Base-by-base conservation (phyloP, 92 coral and sea anemone genomes). In the Blastomussa wellsi region DNA sequence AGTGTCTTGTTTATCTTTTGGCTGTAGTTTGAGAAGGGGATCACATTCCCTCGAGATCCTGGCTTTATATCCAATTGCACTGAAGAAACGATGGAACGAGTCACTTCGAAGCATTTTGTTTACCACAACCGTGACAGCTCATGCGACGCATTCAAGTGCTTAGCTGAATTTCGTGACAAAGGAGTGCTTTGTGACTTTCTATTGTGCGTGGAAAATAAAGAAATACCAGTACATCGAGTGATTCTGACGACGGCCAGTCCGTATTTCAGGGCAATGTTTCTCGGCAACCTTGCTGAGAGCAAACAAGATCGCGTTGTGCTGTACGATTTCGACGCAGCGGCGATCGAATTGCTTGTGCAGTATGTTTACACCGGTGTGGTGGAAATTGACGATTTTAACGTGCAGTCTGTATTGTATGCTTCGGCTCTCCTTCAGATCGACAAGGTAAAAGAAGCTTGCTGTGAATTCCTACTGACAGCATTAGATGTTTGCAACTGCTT, bases 171-270 rank as follows among this genome's bases (percentile, higher is more conserved):
- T 78, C 90, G 94, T 48, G 83, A 67, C 36, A 53, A 68, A 39
- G 90, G 91, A 5, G 93, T 90, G 59, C 85, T 95, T 64, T 95
- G 98, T 80, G 98, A 95, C 79, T 89, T 94, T 15, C 79, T 88
- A 11, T 68, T 95, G 14, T 92, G 90, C 84, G 94, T 94, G 33
- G 93, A 86, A 35, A 83, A 86, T 13, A 79, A 57, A 51, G 95
- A 91, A 81, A 85, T 95, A 38, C 91, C 95, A 3, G 98, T 89
- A 28, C 98, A 95, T 75, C 87, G 85, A 65, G 90, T 92, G 0
- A 79, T 95, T 66, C 80, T 95, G 44, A 93, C 98, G 14, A 95
- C 94, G 15, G 90, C 89, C 15, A 92, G 98, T 87, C 95, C 98
- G 1, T 94, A 95, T 86, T 95, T 95, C 82, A 84, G 91, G 79